Conservation (phyloP, 2,797 vertebrate genomes). For the Oceanodroma leucorhoa region DNA sequence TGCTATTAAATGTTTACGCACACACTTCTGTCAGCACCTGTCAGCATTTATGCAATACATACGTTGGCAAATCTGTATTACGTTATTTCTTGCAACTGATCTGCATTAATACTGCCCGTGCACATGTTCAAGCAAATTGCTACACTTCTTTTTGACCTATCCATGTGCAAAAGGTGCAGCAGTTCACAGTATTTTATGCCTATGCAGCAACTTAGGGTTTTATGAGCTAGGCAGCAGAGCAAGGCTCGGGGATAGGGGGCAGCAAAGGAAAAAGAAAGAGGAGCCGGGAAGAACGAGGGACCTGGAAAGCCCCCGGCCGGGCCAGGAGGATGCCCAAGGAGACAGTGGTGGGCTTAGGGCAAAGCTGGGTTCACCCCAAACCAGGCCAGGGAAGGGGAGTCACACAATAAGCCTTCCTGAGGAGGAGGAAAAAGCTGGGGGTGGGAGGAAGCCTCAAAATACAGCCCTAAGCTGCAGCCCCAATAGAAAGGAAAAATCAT, state of each 20-base stretch:
- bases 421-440: not conserved
- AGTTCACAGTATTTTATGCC: constrained; percentile 61
- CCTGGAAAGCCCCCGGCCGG: not conserved
- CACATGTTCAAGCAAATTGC: constrained; percentile 69
- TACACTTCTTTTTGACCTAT: constrained; percentile 63
- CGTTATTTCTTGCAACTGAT: constrained; percentile 65
- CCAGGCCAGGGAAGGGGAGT: not conserved
- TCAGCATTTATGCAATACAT: constrained; percentile 70
- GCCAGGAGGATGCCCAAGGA: not conserved
- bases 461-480: not conserved
- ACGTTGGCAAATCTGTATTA: constrained; percentile 70
- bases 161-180: constrained; percentile 62
- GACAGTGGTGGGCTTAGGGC: not conserved
- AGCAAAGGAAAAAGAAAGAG: constrained; percentile 63
- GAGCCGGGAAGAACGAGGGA: not conserved
- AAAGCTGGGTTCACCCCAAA: not conserved
- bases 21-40: constrained; percentile 70
- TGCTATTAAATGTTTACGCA: constrained; percentile 68
- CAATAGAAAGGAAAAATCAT: not conserved
- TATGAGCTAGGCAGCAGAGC: not conserved
- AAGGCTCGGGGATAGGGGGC: constrained; percentile 49
- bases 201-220: constrained; percentile 23
- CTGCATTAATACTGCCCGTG: constrained; percentile 58
- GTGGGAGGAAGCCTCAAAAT: not conserved
- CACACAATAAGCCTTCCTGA: not conserved